Percentiles rank a stretch among this genome's conserved stretches.
phyloP scores from a whole-genome alignment of 2,113 vertebrate species.

The Reinhardtius hippoglossoides region DNA sequence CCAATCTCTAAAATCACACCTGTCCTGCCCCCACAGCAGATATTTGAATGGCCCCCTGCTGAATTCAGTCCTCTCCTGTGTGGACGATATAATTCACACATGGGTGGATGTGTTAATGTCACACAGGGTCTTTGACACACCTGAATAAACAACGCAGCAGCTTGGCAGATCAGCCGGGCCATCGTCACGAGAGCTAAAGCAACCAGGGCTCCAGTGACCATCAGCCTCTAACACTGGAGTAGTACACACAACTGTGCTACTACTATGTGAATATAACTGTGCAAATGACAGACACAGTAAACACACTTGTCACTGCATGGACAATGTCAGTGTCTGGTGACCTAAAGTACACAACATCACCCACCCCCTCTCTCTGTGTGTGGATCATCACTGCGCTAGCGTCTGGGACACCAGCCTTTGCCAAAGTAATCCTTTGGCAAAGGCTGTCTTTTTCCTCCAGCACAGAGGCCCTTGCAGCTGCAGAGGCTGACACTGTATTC shows the following conservation, averaged over 20 bases:
- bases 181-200: conserved; percentile 38
- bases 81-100: conserved; percentile 68
- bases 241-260: conserved; percentile 1
- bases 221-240: conserved; percentile 12
- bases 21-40: conserved; percentile 28
- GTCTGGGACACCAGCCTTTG: conserved; percentile 70
- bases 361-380: conserved; percentile 33
- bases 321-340: conserved; percentile 71
- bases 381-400: conserved; percentile 66
- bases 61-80: conserved; percentile 41
- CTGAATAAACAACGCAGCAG: conserved; percentile 65
- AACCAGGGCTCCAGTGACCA: conserved; percentile 11
- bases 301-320: conserved; percentile 53
- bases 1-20: conserved; percentile 49
- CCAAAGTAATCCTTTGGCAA: conserved; percentile 77
- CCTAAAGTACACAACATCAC: conserved; percentile 68
- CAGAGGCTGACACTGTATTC: conserved; percentile 72
- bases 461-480: conserved; percentile 74
- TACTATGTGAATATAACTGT: conserved; percentile 9
- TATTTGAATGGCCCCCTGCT: conserved; percentile 43
- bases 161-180: conserved; percentile 22
- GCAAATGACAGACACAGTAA: conserved; percentile 45
- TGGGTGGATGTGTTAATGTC: conserved; percentile 69
- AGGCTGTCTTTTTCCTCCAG: conserved; percentile 44
- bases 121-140: conserved; percentile 67